Conservation (phyloP, 2,888 invertebrate species). For the Trissolcus japonicus region DNA sequence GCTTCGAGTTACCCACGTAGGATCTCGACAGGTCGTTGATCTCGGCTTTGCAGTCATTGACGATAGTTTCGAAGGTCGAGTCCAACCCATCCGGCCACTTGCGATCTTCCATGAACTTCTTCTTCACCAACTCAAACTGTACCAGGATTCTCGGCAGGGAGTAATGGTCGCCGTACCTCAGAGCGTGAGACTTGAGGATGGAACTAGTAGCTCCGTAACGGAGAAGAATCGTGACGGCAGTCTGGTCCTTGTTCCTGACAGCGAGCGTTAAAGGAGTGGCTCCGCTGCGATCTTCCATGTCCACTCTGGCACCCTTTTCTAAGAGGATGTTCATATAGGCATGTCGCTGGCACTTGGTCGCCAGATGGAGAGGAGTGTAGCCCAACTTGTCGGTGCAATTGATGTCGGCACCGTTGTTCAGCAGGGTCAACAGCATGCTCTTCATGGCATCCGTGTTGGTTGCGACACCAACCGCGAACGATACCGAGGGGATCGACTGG, state of each 20-base stretch:
- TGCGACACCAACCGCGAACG: slow-evolving; percentile 4
- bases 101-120: neutral
- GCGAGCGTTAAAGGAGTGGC: slow-evolving; percentile 23
- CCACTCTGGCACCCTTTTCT: slow-evolving; percentile 22
- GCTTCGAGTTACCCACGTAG: slow-evolving; percentile 17
- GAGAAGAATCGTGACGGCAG: slow-evolving; percentile 18
- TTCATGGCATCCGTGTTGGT: slow-evolving; percentile 29
- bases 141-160: slow-evolving; percentile 4
- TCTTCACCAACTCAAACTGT: slow-evolving; percentile 20
- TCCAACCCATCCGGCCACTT: slow-evolving; percentile 1
- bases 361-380: slow-evolving; percentile 24
- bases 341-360: slow-evolving; percentile 27
- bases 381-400: slow-evolving; percentile 15
- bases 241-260: slow-evolving; percentile 8
- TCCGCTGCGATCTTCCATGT: slow-evolving; percentile 16
- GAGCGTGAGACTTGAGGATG: slow-evolving; percentile 4
- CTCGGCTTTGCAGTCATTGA: slow-evolving; percentile 9
- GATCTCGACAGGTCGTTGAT: slow-evolving; percentile 8
- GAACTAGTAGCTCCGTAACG: slow-evolving; percentile 10
- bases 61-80: slow-evolving; percentile 1
- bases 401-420: slow-evolving; percentile 16
- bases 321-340: slow-evolving; percentile 29
- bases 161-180: slow-evolving; percentile 13
- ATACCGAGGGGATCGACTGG: neutral
- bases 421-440: slow-evolving; percentile 3